A percentile compares a stretch with the other conserved stretches of the same genome.
These are phyloP conservation scores for Stichodactyla helianthus DNA, from an alignment of 64 coral and sea anemone genomes.

Conservation along the genomic window DNA sequence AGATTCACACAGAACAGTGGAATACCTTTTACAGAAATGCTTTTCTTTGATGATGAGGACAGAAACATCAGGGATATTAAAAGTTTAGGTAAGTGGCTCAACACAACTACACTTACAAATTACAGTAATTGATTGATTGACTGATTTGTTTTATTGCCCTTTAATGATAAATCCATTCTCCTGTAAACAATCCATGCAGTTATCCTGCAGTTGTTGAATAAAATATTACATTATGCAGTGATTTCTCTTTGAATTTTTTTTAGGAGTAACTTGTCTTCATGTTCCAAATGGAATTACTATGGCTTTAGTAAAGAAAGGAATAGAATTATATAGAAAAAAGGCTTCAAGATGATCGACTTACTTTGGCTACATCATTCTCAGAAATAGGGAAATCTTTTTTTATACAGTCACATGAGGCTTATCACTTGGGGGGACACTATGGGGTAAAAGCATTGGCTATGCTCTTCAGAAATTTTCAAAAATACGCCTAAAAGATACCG, in stretches of 20 bases:
- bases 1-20: slow-evolving; percentile 72
- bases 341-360: too few species aligned
- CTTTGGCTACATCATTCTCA: too few species aligned
- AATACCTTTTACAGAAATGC: slow-evolving; percentile 62
- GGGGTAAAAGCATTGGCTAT: too few species aligned
- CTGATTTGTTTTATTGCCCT: background rate
- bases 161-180: too few species aligned
- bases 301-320: slow-evolving; percentile 9
- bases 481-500: too few species aligned
- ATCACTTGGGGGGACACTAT: too few species aligned
- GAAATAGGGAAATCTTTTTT: too few species aligned
- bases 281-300: slow-evolving; percentile 20
- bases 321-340: background rate
- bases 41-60: slow-evolving; percentile 97
- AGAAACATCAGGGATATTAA: slow-evolving; percentile 76
- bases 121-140: background rate
- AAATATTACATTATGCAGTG: background rate
- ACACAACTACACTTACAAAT: background rate
- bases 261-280: slow-evolving; percentile 20
- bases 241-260: background rate
- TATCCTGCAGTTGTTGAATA: too few species aligned
- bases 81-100: slow-evolving; percentile 47
- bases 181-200: too few species aligned
- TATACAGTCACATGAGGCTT: too few species aligned
- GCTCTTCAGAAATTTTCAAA: too few species aligned